Percentiles rank a stretch among this genome's conserved stretches.
These are phyloP conservation scores for Platorchestia sp. DNA, from an alignment of 1,140 invertebrate species.

Conservation along the genomic window DNA sequence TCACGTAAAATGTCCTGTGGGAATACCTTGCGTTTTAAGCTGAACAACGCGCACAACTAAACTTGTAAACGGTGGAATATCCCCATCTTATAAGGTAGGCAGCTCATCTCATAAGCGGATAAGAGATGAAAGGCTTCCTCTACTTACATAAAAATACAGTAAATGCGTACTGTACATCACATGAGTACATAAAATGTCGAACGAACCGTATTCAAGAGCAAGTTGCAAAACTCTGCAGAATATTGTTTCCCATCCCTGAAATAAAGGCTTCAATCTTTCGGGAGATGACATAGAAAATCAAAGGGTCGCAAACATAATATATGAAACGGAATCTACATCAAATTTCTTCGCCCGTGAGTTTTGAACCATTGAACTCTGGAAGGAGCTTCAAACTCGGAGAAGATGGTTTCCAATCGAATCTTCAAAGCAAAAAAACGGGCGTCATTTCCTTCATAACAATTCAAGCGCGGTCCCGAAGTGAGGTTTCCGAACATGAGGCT, in stretches of 20 bases:
- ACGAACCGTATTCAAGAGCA: not conserved
- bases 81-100: no score
- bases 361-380: not conserved
- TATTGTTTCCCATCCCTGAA: not conserved
- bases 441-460: conserved; percentile 1
- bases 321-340: not conserved
- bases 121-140: no score
- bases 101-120: no score
- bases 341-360: not conserved
- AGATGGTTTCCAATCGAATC: not conserved
- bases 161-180: no score
- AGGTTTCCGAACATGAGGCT: not conserved
- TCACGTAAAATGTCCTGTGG: no score
- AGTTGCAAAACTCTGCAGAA: not conserved
- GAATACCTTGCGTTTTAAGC: no score
- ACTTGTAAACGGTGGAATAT: no score
- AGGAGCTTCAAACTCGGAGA: not conserved
- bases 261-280: not conserved
- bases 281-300: not conserved
- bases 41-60: no score
- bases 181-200: not conserved
- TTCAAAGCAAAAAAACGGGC: not conserved
- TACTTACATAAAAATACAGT: no score
- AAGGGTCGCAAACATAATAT: not conserved
- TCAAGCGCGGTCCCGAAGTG: not conserved